These are phyloP conservation scores for Ophiothrix spiculata DNA, from an alignment of 35 echinoderm and acorn worm species.

Conservation along the genomic window DNA sequence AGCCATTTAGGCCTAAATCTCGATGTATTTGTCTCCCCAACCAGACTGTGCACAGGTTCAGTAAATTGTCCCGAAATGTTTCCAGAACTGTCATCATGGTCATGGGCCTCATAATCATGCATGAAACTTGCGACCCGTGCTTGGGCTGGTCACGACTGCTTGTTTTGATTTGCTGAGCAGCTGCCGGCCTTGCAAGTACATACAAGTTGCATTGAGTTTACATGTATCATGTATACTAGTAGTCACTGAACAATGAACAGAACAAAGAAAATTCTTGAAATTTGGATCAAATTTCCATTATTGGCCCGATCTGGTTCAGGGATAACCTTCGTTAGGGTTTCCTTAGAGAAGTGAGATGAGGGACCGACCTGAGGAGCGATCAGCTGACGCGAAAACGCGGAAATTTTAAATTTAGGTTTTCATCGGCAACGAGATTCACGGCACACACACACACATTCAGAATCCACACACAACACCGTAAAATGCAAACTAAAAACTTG, in stretches of 20 bases:
- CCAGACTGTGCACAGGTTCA: no score
- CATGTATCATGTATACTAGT: background rate
- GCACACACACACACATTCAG: background rate
- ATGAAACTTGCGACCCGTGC: background rate
- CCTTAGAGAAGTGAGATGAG: background rate
- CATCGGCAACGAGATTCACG: background rate
- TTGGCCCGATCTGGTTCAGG: background rate
- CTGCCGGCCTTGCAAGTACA: background rate
- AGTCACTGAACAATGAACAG: no score
- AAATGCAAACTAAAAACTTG: constrained; percentile 12
- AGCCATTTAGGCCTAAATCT: no score
- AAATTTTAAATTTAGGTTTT: constrained; percentile 9
- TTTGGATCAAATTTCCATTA: background rate
- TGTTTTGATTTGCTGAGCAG: background rate
- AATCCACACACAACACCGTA: background rate
- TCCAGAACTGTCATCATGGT: no score
- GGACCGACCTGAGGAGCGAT: background rate
- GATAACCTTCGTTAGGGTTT: background rate
- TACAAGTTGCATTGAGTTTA: background rate
- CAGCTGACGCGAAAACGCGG: background rate
- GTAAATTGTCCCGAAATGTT: no score
- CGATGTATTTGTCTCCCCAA: no score
- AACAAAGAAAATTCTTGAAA: background rate
- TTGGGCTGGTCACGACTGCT: background rate
- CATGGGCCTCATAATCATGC: background rate